phyloP scores from a whole-genome alignment of 2,888 invertebrate genomes.

The Lacanobia oleracea region DNA sequence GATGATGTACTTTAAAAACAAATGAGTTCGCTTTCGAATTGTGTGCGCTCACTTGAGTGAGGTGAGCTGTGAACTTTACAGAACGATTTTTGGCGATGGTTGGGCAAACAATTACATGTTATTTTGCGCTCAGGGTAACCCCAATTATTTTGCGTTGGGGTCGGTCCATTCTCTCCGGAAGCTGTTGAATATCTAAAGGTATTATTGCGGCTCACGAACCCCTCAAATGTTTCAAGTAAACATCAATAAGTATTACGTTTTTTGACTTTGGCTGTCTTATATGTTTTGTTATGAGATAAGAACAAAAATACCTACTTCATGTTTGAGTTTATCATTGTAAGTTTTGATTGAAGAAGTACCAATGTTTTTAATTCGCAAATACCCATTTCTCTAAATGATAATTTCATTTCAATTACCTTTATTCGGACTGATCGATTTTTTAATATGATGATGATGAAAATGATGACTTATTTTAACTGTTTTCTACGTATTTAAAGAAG shows the following conservation, averaged over 20 bases:
- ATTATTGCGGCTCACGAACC: conserved; percentile 18
- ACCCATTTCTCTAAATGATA: too few relatives aligned
- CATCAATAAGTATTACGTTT: conserved; percentile 2
- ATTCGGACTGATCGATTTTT: too few relatives aligned
- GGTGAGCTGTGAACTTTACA: not conserved
- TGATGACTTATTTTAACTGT: too few relatives aligned
- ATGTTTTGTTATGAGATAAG: not conserved
- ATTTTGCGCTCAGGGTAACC: conserved; percentile 28
- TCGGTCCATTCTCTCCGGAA: conserved; percentile 33
- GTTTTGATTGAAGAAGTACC: too few relatives aligned
- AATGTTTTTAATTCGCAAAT: too few relatives aligned
- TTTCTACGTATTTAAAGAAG: too few relatives aligned
- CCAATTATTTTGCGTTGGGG: conserved; percentile 30
- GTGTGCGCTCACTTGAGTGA: conserved; percentile 12
- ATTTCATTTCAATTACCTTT: too few relatives aligned
- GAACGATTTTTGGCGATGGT: conserved; percentile 12
- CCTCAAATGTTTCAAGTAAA: conserved; percentile 22
- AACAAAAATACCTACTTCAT: not conserved
- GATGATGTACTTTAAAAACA: not conserved
- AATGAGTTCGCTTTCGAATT: not conserved
- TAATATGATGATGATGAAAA: too few relatives aligned
- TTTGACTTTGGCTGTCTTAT: not conserved
- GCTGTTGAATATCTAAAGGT: conserved; percentile 23
- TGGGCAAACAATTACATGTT: conserved; percentile 30
- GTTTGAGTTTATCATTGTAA: not conserved